Conservation (phyloP, 1,140 invertebrate species). For the Drosophila teissieri region DNA sequence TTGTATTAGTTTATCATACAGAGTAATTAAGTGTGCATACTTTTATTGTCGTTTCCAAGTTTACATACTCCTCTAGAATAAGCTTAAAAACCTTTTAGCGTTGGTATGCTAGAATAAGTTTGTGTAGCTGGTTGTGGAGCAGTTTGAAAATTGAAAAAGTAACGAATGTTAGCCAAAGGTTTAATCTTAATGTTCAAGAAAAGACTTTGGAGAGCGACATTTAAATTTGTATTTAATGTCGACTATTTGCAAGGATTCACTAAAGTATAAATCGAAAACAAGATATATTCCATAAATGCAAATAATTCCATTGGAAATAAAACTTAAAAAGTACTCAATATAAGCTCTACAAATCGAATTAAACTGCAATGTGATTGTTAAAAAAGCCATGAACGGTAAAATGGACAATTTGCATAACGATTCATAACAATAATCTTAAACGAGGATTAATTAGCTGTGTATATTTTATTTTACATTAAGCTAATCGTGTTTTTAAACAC, state of each 20-base stretch:
- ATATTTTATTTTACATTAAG: constrained; percentile 35
- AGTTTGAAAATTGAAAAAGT: constrained; percentile 10
- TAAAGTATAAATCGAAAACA: not conserved
- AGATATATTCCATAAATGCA: constrained; percentile 32
- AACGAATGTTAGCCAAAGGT: constrained; percentile 51
- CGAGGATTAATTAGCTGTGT: constrained; percentile 44
- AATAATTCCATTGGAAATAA: constrained; percentile 76
- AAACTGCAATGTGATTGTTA: constrained; percentile 71
- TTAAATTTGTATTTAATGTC: not conserved
- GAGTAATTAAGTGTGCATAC: constrained; percentile 15
- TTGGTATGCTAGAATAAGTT: constrained; percentile 22
- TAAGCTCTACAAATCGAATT: constrained; percentile 56
- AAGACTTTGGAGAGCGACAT: constrained; percentile 35
- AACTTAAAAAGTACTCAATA: constrained; percentile 39
- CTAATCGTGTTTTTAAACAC: constrained; percentile 40
- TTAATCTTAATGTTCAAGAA: constrained; percentile 50
- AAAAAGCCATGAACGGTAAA: constrained; percentile 7
- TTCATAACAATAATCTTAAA: constrained; percentile 45
- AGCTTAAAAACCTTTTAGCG: constrained; percentile 17
- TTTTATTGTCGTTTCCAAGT: constrained; percentile 33
- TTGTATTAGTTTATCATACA: constrained; percentile 16
- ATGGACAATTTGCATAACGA: constrained; percentile 41
- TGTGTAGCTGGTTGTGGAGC: constrained; percentile 43
- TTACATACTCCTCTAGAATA: constrained; percentile 55
- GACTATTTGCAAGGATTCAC: not conserved